Conservation (phyloP, 2,797 vertebrate species). For the Phylloscopus collybita region DNA sequence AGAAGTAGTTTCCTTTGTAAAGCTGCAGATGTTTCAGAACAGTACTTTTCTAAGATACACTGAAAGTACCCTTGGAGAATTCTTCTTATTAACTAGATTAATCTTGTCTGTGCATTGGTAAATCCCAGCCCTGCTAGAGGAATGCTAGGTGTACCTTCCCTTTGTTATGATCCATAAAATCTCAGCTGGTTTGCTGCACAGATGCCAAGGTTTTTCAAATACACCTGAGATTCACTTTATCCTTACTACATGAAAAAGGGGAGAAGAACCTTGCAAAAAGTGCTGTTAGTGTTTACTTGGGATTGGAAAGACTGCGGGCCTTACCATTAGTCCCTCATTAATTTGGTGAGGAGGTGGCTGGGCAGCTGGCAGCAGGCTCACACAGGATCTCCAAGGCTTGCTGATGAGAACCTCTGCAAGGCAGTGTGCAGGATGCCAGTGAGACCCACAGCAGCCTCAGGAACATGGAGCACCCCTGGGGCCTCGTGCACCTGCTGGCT, state of each 20-base stretch:
- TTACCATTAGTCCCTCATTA: background rate
- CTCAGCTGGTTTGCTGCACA: constrained; percentile 2
- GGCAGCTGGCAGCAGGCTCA: background rate
- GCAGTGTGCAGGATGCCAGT: background rate
- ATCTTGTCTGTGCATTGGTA: background rate
- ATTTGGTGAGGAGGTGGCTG: background rate
- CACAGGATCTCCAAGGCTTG: background rate
- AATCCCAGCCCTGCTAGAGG: background rate
- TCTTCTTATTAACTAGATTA: constrained; percentile 28
- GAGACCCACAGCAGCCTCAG: background rate
- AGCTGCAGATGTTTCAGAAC: background rate
- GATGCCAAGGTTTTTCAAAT: background rate
- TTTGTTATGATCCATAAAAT: background rate
- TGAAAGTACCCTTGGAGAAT: constrained; percentile 33
- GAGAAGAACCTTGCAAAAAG: background rate
- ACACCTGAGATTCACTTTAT: constrained; percentile 13
- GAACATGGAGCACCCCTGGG: background rate
- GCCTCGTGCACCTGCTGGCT: too few relatives aligned
- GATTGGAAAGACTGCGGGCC: background rate
- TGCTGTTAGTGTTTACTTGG: constrained; percentile 6
- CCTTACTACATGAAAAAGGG: constrained; percentile 1
- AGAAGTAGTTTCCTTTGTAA: background rate
- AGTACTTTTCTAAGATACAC: constrained; percentile 43
- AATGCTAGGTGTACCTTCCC: background rate
- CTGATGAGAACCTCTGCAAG: background rate